A percentile compares a stretch with the other conserved stretches of the same genome.
Conservation (phyloP, 2,888 invertebrate species). For the Silvanus unidentatus region DNA sequence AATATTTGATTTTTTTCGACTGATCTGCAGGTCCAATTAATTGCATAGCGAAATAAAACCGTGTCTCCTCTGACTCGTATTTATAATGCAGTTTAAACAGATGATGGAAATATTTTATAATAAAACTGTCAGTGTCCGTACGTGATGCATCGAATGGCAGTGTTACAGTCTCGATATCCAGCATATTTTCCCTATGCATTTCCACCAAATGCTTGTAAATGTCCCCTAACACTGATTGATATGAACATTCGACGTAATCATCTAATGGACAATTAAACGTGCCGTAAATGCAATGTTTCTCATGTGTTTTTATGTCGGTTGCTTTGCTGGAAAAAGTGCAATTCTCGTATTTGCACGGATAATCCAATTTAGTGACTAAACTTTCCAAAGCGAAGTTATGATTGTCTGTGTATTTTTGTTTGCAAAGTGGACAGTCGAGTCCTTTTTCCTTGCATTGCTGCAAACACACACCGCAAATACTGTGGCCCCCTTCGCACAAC, state of each 20-base stretch:
- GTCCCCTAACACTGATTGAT: conserved; percentile 36
- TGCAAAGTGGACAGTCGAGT: conserved; percentile 34
- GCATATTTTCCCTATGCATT: conserved; percentile 31
- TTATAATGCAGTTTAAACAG: conserved; percentile 33
- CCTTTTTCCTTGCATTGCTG: conserved; percentile 19
- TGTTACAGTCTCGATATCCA: conserved; percentile 28
- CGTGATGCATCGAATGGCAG: conserved; percentile 21
- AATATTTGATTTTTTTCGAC: conserved; percentile 29
- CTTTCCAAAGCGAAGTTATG: conserved; percentile 37
- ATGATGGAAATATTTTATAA: conserved; percentile 21
- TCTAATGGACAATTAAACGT: conserved; percentile 24
- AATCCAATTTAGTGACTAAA: conserved; percentile 30
- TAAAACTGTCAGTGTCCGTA: conserved; percentile 23
- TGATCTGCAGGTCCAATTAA: conserved; percentile 31
- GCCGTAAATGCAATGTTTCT: conserved; percentile 23
- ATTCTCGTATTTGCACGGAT: conserved; percentile 33
- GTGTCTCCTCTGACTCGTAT: conserved; percentile 14
- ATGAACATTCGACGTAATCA: conserved; percentile 10
- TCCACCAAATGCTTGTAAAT: conserved; percentile 37
- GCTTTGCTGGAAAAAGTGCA: conserved; percentile 28
- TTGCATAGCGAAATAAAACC: conserved; percentile 33
- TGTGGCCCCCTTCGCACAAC: conserved; percentile 38
- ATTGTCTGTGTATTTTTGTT: conserved; percentile 25
- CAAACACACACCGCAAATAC: conserved; percentile 28
- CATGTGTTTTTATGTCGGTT: conserved; percentile 25